Evolutionary conservation across 2,888 invertebrate species (phyloP).

Genomic region (Cantharis lateralis): DNA sequence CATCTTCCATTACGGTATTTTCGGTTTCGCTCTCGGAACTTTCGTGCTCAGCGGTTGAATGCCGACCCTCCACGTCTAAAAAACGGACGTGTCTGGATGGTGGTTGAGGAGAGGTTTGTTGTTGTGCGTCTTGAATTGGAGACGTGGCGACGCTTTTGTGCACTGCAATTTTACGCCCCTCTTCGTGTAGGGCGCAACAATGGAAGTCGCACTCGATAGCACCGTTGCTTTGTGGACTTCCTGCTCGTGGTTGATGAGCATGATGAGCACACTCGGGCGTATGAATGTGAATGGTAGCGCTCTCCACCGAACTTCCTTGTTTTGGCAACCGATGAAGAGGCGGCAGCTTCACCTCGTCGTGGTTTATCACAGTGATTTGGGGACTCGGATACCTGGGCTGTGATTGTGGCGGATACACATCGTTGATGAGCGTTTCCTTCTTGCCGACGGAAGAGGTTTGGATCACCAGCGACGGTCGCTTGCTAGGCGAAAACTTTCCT

Average conservation of each 20-base stretch:
- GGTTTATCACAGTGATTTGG: slow-evolving; percentile 93
- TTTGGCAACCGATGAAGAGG: slow-evolving; percentile 57
- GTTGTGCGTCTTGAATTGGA: slow-evolving; percentile 81
- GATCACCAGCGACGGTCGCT: slow-evolving; percentile 74
- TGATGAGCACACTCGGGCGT: slow-evolving; percentile 82
- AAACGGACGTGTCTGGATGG: slow-evolving; percentile 83
- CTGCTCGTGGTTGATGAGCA: slow-evolving; percentile 66
- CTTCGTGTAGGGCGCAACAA: slow-evolving; percentile 93
- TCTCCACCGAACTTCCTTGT: slow-evolving; percentile 71
- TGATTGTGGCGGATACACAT: slow-evolving; percentile 46
- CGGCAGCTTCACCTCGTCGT: slow-evolving; percentile 72
- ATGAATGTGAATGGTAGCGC: slow-evolving; percentile 78
- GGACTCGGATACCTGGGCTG: slow-evolving; percentile 64
- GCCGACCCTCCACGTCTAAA: slow-evolving; percentile 73
- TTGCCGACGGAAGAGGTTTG: slow-evolving; percentile 67
- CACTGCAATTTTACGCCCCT: slow-evolving; percentile 87
- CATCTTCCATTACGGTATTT: slow-evolving; percentile 91
- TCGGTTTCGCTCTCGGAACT: slow-evolving; percentile 93
- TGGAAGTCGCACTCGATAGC: slow-evolving; percentile 89
- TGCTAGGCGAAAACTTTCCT: slow-evolving; percentile 63
- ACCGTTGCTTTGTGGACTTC: slow-evolving; percentile 66
- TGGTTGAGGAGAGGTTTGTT: slow-evolving; percentile 55
- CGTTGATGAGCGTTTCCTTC: slow-evolving; percentile 66
- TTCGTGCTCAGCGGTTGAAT: slow-evolving; percentile 67
- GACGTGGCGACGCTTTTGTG: slow-evolving; percentile 93